Evolutionary conservation across 1,140 invertebrate genomes (phyloP).

Genomic region (Bombyx mandarina): DNA sequence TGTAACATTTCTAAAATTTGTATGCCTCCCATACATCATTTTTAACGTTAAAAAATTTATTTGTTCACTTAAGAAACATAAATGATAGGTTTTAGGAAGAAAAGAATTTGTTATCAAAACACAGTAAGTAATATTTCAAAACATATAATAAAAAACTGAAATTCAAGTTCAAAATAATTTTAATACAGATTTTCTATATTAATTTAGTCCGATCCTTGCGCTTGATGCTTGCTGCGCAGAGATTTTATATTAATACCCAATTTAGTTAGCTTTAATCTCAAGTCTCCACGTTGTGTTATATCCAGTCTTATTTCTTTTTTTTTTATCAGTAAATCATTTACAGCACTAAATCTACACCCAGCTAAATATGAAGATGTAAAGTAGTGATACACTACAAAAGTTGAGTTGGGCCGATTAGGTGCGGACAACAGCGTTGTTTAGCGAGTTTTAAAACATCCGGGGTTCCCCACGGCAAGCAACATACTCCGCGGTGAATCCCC

Average conservation of each 20-base stretch:
- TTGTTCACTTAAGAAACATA: slow-evolving; percentile 18
- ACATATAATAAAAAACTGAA: too few relatives aligned
- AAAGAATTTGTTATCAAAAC: slow-evolving; percentile 30
- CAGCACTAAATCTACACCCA: slow-evolving; percentile 11
- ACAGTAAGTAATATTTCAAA: too few relatives aligned
- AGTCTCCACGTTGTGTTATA: slow-evolving; percentile 24
- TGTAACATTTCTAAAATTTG: slow-evolving; percentile 10
- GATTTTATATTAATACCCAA: slow-evolving; percentile 27
- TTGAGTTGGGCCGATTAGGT: too few relatives aligned
- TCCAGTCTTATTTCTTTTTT: slow-evolving; percentile 14
- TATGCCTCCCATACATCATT: slow-evolving; percentile 7
- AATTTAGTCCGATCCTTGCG: slow-evolving; percentile 22
- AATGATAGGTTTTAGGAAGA: slow-evolving; percentile 15
- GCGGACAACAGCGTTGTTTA: too few relatives aligned
- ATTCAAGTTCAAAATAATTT: too few relatives aligned
- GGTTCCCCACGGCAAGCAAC: too few relatives aligned
- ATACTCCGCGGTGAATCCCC: too few relatives aligned
- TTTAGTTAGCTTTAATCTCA: slow-evolving; percentile 27
- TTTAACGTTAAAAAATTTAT: slow-evolving; percentile 13
- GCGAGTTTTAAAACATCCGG: too few relatives aligned
- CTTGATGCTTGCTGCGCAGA: slow-evolving; percentile 22
- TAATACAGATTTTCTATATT: too few relatives aligned
- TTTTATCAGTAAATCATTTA: slow-evolving; percentile 17
- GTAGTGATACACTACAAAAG: too few relatives aligned
- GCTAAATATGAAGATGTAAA: slow-evolving; percentile 8